Percentiles rank a stretch among this genome's conserved stretches.
Conservation (phyloP, 2,113 vertebrate species). For the Ammodytes marinus region DNA sequence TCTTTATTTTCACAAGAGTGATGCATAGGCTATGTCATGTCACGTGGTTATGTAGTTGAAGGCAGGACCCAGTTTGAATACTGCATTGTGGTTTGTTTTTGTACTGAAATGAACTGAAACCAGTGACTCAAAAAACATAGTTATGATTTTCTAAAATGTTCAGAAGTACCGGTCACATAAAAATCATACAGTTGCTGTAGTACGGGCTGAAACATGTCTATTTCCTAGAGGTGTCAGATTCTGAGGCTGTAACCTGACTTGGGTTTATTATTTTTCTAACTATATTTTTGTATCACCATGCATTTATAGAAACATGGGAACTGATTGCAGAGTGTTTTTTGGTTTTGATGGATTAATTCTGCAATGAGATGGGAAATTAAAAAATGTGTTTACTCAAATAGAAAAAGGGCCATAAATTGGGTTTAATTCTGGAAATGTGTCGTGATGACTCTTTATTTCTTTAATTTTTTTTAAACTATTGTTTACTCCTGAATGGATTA, state of each 20-base stretch:
- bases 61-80: neutral
- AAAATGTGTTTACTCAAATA: conserved; percentile 1
- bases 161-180: neutral
- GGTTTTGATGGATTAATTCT: neutral
- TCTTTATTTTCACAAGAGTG: neutral
- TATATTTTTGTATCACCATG: conserved; percentile 56
- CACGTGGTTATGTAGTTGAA: neutral
- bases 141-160: neutral
- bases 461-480: neutral
- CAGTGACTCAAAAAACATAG: neutral
- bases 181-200: neutral
- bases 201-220: neutral
- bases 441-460: neutral
- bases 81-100: neutral
- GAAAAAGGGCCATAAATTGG: conserved; percentile 45
- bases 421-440: conserved; percentile 26
- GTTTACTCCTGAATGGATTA: too few relatives aligned
- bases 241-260: conserved; percentile 7
- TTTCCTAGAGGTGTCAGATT: neutral
- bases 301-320: neutral
- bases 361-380: neutral
- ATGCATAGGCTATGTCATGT: too few relatives aligned
- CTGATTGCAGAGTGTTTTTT: neutral
- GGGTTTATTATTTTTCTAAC: conserved; percentile 46
- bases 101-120: neutral